Percentiles rank a stretch among this genome's conserved stretches.
phyloP scores from a whole-genome alignment of 2,888 invertebrate species.

The Entomobrya proxima region DNA sequence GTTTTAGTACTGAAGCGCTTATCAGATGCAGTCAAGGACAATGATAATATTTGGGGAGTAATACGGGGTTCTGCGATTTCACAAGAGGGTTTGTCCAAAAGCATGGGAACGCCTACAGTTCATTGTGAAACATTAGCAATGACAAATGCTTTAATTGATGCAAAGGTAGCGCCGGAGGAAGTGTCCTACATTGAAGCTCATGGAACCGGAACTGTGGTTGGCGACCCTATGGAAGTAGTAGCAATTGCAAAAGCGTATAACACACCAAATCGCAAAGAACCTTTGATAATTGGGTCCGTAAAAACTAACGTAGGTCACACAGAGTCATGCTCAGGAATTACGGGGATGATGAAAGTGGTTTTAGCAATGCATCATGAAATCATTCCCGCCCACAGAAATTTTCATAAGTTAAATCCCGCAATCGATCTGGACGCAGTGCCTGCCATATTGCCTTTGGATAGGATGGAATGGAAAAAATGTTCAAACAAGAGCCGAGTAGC shows the following conservation, averaged over 20 bases:
- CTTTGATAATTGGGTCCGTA: conserved; percentile 64
- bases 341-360: conserved; percentile 68
- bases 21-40: conserved; percentile 66
- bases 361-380: conserved; percentile 58
- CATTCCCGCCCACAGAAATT: conserved; percentile 61
- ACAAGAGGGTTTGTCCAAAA: conserved; percentile 76
- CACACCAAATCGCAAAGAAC: neutral
- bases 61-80: conserved; percentile 76
- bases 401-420: conserved; percentile 40
- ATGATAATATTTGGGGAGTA: conserved; percentile 73
- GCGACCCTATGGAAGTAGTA: conserved; percentile 62
- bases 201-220: conserved; percentile 77
- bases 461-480: conserved; percentile 30
- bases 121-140: conserved; percentile 49
- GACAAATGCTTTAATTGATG: conserved; percentile 36
- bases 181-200: conserved; percentile 39
- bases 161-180: conserved; percentile 33
- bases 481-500: conserved; percentile 3
- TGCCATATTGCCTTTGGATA: conserved; percentile 50
- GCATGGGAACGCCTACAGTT: conserved; percentile 75
- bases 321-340: conserved; percentile 65
- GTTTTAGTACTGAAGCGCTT: conserved; percentile 76
- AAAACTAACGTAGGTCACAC: conserved; percentile 71
- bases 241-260: conserved; percentile 53
- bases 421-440: conserved; percentile 60